These are phyloP conservation scores for Andrena hattorfiana DNA, from an alignment of 2,888 invertebrate species.

Conservation along the genomic window DNA sequence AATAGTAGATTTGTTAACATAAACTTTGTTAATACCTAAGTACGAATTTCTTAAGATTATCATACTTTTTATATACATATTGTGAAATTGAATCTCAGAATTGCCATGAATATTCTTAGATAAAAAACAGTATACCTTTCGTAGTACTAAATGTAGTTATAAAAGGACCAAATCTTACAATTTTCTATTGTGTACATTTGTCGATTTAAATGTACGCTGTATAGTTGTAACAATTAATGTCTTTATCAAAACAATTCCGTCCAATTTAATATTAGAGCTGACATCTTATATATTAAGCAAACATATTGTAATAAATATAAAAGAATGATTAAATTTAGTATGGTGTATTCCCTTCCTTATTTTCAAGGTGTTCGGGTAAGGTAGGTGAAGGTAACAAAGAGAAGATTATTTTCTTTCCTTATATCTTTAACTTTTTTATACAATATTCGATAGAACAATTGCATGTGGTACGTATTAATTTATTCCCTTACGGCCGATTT, in stretches of 20 bases:
- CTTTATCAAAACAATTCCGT: conserved; percentile 58
- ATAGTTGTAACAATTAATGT: conserved; percentile 26
- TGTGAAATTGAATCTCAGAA: conserved; percentile 43
- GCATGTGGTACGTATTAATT: no score
- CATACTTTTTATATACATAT: not conserved
- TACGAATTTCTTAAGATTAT: not conserved
- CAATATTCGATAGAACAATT: no score
- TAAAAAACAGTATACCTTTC: conserved; percentile 16
- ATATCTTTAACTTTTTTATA: no score
- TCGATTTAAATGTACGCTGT: not conserved
- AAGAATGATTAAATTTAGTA: not conserved
- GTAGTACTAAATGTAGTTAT: conserved; percentile 2
- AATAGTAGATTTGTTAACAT: not conserved
- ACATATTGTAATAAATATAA: conserved; percentile 4
- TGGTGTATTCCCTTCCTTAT: no score
- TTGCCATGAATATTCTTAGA: conserved; percentile 53
- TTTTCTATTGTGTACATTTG: conserved; percentile 9
- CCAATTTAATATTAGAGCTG: conserved; percentile 34
- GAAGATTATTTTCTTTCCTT: no score
- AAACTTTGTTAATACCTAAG: not conserved
- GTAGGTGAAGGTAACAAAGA: not conserved
- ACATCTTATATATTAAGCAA: not conserved
- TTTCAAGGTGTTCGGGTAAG: not conserved
- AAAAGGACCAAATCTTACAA: conserved; percentile 12
- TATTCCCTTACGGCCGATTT: no score